Base-by-base conservation (phyloP, 2,888 invertebrate genomes). In the Acleris cristana region DNA sequence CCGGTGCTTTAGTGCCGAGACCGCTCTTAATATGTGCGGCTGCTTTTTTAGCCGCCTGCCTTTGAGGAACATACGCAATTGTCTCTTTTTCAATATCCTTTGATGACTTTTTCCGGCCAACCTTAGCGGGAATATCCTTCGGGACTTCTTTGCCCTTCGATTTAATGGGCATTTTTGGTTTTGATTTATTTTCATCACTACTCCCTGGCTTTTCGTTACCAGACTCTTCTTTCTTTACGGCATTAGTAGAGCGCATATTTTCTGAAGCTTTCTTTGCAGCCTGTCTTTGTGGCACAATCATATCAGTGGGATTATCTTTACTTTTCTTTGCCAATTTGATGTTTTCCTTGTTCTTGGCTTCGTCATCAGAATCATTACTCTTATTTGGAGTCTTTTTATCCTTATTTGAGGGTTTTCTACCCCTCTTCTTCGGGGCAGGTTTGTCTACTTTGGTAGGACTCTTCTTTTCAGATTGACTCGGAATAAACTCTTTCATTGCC, bases 191-290 rank as follows among this genome's bases (percentile, higher is more conserved):
- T 75, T 93, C 83, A 75, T 84, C 91, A 60, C 87, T 83, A 65
- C 85, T 85, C 0, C 79, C 71, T 69, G 76, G 84, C 76, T 89
- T 91, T 23, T 90, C 89, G 18, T 73, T 63, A 30, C 72, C 66
- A n/a, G 76, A 67, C 68, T 90, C 92, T 34, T 93, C 88, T 78
- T 93, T 87, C 70, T 90, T 91, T 14, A 87, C 86, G 6, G 87
- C 89, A 73, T 94, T 95, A 56, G 94, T 95, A 21, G 95, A 95
- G 69, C 95, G 95, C 94, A 98, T 95, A 80, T 96, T 97, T 86
- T 98, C 97, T 1, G 97, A 96, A 1, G 98, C 98, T 82, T 97
- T 98, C 84, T 97, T 98, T 30, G 98, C 98, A 34, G 98, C 98
- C 87, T 97, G 97, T 62, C 98, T 93, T 82, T 98, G 98, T 2